Conservation (phyloP, 2,888 invertebrate species). For the Toxonevra muliebris region DNA sequence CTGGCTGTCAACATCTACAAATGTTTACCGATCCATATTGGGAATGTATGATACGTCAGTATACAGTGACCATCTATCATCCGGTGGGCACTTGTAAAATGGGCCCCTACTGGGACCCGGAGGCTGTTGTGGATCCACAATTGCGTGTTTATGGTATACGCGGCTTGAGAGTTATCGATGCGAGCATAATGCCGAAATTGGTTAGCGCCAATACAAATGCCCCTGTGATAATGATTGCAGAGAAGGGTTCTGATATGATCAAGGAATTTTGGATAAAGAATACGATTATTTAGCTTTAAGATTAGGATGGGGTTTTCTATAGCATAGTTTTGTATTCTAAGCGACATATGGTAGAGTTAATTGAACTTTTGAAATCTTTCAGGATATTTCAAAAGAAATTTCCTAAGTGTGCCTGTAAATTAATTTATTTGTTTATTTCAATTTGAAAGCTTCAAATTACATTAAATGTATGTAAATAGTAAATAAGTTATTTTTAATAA, state of each 20-base stretch:
- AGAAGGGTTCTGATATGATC: constrained; percentile 88
- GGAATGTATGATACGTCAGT: constrained; percentile 87
- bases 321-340: too few relatives aligned
- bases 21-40: constrained; percentile 80
- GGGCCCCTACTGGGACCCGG: constrained; percentile 87
- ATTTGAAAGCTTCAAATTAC: background rate
- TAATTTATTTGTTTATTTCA: constrained; percentile 21
- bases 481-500: background rate
- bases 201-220: constrained; percentile 89
- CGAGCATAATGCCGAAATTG: constrained; percentile 86
- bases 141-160: constrained; percentile 81
- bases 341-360: too few relatives aligned
- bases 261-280: constrained; percentile 82
- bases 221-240: constrained; percentile 88
- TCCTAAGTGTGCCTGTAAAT: constrained; percentile 17
- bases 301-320: background rate
- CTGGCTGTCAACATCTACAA: constrained; percentile 76
- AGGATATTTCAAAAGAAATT: background rate
- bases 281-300: constrained; percentile 54
- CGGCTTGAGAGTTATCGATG: constrained; percentile 83
- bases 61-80: constrained; percentile 86
- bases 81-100: constrained; percentile 89
- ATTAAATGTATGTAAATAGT: too few relatives aligned
- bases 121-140: constrained; percentile 84
- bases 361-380: too few relatives aligned